Evolutionary conservation across 2,888 invertebrate species (phyloP).

Genomic region (Galeopsomyia nigrocyanea): DNA sequence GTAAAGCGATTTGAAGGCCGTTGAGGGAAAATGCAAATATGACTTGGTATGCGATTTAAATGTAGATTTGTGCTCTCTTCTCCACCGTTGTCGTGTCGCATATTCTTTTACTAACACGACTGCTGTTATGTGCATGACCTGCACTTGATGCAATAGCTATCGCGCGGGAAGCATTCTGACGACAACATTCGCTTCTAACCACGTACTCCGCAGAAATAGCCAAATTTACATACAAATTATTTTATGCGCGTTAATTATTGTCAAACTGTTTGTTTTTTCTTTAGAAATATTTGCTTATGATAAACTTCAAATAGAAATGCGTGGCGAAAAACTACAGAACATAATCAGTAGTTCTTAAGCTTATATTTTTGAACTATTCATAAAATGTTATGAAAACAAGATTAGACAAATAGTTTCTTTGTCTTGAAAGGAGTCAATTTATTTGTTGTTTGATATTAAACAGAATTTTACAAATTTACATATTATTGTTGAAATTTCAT

Average conservation of each 20-base stretch:
- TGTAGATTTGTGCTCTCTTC: constrained; percentile 29
- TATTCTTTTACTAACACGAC: background rate
- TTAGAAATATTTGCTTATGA: background rate
- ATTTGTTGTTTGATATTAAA: too few species aligned
- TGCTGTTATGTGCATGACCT: background rate
- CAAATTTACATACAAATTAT: constrained; percentile 37
- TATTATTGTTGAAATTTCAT: too few species aligned
- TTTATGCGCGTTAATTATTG: constrained; percentile 20
- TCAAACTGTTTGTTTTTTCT: background rate
- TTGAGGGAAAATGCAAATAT: constrained; percentile 33
- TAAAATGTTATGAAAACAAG: too few species aligned
- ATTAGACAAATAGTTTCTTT: too few species aligned
- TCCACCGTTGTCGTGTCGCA: constrained; percentile 2
- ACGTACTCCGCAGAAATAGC: background rate
- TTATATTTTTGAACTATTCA: too few species aligned
- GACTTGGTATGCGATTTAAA: constrained; percentile 33
- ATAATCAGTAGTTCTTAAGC: too few species aligned
- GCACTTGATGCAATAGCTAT: background rate
- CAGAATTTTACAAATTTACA: too few species aligned
- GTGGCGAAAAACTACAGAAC: too few species aligned
- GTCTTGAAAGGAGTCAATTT: too few species aligned
- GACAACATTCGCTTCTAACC: constrained; percentile 26
- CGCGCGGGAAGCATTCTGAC: constrained; percentile 5
- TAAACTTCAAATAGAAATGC: too few species aligned
- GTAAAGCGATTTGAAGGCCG: constrained; percentile 18